Evolutionary conservation across 64 coral and sea anemone genomes (phyloP), one percentile per base, ranked within the genome.

Genomic region (Astreopora myriophthalma): DNA sequence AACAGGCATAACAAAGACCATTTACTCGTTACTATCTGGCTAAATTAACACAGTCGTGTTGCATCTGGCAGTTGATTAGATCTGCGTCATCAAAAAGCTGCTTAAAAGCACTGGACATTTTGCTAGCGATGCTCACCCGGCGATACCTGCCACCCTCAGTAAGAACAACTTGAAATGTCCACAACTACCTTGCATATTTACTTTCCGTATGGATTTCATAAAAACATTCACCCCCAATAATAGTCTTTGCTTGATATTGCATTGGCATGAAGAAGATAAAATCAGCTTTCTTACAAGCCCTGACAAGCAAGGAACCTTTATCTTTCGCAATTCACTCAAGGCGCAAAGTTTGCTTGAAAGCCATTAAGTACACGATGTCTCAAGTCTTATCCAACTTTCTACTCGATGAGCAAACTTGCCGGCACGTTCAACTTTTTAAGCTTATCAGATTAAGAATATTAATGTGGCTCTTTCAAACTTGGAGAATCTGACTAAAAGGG

Each of bases 1-100:
- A 83, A 83, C 79, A 83, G 34, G 79, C 5, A 23, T 63, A 10
- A 65, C 79, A 83, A 83, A 83, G 79, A 17, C 57, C 79, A 37
- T 83, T 65, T 81, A 13, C 51, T 64, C 23, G 24, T n/a, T 64
- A 64, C 55, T 83, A 22, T 8, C 52, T 83, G 79, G 20, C 31
- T 34, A 65, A 83, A 83, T 83, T 39, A 83, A 3, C 55, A 83
- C 55, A 31, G 64, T 65, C 32, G 52, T 38, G 65, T 83, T 83
- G 79, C 65, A 35, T 64, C 25, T 13, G 8, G 0, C n/a, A 22
- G 16, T 17, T 20, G 61, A 64, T 64, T 26, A 26, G 20, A 61
- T 1, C 30, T 22, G 19, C 35, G 30, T 20, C 38, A 25, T 63
- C 57, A 65, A 35, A 83, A 83, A 5, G 24, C 76, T 49, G 49